These are phyloP conservation scores for Elegia similella DNA, from an alignment of 2,888 invertebrate genomes.

Conservation along the genomic window DNA sequence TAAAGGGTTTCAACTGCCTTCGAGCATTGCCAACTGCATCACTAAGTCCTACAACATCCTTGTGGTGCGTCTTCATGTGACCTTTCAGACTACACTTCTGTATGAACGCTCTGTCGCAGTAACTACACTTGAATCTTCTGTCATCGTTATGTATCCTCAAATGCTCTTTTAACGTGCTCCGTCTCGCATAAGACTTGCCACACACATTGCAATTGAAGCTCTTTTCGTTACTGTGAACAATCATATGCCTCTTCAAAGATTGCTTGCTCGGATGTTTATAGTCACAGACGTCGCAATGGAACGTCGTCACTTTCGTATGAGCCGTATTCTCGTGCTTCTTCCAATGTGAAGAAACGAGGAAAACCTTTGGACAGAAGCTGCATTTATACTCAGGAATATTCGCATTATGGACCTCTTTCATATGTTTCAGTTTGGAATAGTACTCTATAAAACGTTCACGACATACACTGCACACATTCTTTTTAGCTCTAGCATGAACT, in stretches of 20 bases:
- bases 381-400: slow-evolving; percentile 34
- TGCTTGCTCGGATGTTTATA: slow-evolving; percentile 20
- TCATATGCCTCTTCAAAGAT: slow-evolving; percentile 16
- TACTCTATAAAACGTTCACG: slow-evolving; percentile 23
- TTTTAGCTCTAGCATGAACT: not conserved
- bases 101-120: slow-evolving; percentile 34
- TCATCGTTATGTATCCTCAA: slow-evolving; percentile 46
- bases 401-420: slow-evolving; percentile 34
- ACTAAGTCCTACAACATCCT: slow-evolving; percentile 18
- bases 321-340: slow-evolving; percentile 19
- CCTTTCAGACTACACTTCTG: slow-evolving; percentile 35
- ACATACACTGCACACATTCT: not conserved
- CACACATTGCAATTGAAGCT: slow-evolving; percentile 61
- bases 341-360: slow-evolving; percentile 16
- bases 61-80: slow-evolving; percentile 49
- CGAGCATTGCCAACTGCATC: not conserved
- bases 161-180: slow-evolving; percentile 51
- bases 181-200: slow-evolving; percentile 43
- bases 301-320: slow-evolving; percentile 17
- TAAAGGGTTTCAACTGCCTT: no score
- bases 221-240: slow-evolving; percentile 33
- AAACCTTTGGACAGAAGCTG: slow-evolving; percentile 27
- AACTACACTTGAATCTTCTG: slow-evolving; percentile 36
- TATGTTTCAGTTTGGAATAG: slow-evolving; percentile 38
- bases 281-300: slow-evolving; percentile 16